Evolutionary conservation across 2,888 invertebrate species (phyloP), one percentile per base, ranked within the genome.

Genomic region (Diadegma fenestrale): DNA sequence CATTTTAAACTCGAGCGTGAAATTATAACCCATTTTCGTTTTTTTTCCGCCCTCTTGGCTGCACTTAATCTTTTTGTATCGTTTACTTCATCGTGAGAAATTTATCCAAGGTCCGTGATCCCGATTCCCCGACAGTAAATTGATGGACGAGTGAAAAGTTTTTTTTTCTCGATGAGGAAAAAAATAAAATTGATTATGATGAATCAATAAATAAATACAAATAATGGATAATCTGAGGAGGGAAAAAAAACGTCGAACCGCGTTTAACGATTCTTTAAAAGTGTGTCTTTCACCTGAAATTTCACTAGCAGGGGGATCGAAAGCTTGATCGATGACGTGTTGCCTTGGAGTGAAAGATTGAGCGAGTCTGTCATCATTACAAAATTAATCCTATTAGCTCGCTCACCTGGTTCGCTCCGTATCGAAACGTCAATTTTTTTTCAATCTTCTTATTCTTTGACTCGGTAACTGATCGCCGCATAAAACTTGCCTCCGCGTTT

Each of bases 371-470:
- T 83, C 86, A 69, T 80, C 80, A 84, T 84, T 84, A 86, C 84
- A 84, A 84, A 84, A 86, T 86, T 86, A 86, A 86, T 81, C 81
- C 86, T 80, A 80, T 86, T 86, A 86, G 77, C 76, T 37, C 61
- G 73, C 63, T 58, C 37, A 41, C 66, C 66, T 45, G 45, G 51
- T 54, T 43, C 85, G 78, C 58, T 78, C 79, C 58, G 58, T 58
- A 58, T 26, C 14, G 5, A 78, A 85, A 82, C 78, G 68, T 82
- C 64, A 19, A 64, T 68, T 12, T 68, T 68, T 37, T 37, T 43
- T 58, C 58, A 58, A 58, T 58, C 58, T 58, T 26, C 19, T 58
- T 58, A 26, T 58, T 17, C 1, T 14, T 58, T 14, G 26, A 26
- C 58, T 14, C 6, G 26, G 58, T 58, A 58, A 58, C 58, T n/a